Percentiles rank a stretch among this genome's conserved stretches.
Conservation (phyloP, 2,888 invertebrate genomes). For the Cybosia mesomella region DNA sequence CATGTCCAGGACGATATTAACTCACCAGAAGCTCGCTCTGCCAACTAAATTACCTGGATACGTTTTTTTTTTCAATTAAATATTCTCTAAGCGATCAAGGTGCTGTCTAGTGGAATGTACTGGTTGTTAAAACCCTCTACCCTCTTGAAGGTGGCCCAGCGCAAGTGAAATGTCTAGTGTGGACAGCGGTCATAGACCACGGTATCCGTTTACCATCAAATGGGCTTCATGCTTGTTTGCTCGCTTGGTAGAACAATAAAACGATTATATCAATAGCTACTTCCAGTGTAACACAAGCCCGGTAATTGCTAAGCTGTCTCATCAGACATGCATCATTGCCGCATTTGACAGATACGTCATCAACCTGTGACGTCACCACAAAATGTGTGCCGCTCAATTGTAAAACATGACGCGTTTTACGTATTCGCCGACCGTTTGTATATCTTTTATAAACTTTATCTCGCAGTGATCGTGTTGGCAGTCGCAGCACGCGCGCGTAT, state of each 20-base stretch:
- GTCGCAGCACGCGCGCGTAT: constrained; percentile 44
- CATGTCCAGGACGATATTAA: not conserved
- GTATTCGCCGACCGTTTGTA: constrained; percentile 21
- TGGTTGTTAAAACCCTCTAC: not conserved
- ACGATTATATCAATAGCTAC: too few relatives aligned
- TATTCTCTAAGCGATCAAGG: not conserved
- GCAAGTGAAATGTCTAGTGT: not conserved
- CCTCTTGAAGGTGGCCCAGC: too few relatives aligned
- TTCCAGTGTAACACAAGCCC: too few relatives aligned
- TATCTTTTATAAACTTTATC: constrained; percentile 35
- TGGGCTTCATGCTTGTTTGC: not conserved
- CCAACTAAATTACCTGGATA: not conserved
- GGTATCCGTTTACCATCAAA: too few relatives aligned
- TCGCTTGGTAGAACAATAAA: not conserved
- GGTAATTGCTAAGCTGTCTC: not conserved
- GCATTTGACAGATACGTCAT: not conserved
- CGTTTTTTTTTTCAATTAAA: not conserved
- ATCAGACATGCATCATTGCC: not conserved
- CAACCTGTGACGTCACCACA: not conserved
- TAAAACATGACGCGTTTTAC: not conserved
- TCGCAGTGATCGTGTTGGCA: constrained; percentile 24
- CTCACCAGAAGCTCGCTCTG: not conserved
- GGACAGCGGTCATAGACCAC: too few relatives aligned
- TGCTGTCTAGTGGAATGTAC: not conserved
- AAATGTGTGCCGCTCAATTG: not conserved